Evolutionary conservation across 2,113 vertebrate genomes (phyloP), one percentile per base, ranked within the genome.

Genomic region (Solea senegalensis): DNA sequence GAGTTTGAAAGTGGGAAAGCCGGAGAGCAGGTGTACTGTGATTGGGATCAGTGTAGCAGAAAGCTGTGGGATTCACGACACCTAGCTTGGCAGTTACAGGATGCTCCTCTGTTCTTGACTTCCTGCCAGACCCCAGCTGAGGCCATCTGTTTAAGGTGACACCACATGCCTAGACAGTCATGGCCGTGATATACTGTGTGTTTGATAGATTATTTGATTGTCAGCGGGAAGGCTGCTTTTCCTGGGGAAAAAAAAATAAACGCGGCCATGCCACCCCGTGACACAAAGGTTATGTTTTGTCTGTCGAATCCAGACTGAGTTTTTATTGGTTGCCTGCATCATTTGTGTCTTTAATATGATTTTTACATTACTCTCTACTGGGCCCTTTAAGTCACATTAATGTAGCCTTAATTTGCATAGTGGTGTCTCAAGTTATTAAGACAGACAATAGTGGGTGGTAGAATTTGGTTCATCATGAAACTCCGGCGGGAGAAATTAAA

Each of bases 11-110:
- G 76, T 83, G 60, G 48, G 68, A 72, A 66, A 77, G 77, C 80
- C 69, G 72, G 86, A 78, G 74, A 89, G 78, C 87, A 90, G 86
- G 87, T 90, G 90, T 78, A 74, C 56, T 1, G 69, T 81, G 74
- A 78, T 81, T 81, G 89, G 81, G 86, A 90, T 89, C 86, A 85
- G 74, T 81, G 88, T 90, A 86, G 90, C 87, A 84, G 87, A 90
- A 88, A 86, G 86, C 86, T 67, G 83, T 81, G 76, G 71, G 85
- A 80, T 89, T 90, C 80, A 44, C 80, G 79, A 64, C 84, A 86
- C 86, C 76, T 71, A 77, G 78, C 83, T 79, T 89, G 85, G 89
- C 83, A 85, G 80, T 84, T 76, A 75, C 83, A 90, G 83, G 89
- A 80, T 83, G 78, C 84, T 84, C 78, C 74, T 66, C 81, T 86